These are phyloP conservation scores for Ceyx cyanopectus DNA, from an alignment of 2,113 vertebrate genomes.

Conservation along the genomic window DNA sequence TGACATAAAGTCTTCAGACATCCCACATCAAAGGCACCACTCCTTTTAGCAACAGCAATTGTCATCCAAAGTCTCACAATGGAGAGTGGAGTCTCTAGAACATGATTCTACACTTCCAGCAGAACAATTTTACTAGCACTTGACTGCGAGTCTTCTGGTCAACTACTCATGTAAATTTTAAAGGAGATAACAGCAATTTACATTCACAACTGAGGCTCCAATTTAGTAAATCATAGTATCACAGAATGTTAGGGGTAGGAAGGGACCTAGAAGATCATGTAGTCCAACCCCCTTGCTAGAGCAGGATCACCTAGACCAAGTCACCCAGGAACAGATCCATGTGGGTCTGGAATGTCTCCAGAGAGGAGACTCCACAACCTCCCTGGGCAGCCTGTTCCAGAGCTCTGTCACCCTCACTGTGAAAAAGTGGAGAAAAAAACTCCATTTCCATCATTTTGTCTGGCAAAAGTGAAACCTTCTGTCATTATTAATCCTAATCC, in stretches of 20 bases:
- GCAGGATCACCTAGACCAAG: too few relatives aligned
- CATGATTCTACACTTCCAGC: neutral
- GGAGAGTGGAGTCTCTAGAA: neutral
- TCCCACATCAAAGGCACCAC: neutral
- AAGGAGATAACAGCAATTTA: neutral
- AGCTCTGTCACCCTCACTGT: too few relatives aligned
- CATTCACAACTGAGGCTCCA: neutral
- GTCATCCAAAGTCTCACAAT: accelerated
- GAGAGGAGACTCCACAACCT: too few relatives aligned
- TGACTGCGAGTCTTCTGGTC: neutral
- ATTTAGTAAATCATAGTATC: neutral
- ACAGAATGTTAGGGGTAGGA: neutral
- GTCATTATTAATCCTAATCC: neutral
- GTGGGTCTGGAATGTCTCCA: too few relatives aligned
- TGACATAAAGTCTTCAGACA: neutral
- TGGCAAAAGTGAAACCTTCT: accelerated
- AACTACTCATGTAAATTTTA: neutral
- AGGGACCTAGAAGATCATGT: too few relatives aligned
- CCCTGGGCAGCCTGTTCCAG: too few relatives aligned
- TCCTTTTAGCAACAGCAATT: neutral
- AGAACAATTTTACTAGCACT: neutral
- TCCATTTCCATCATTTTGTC: neutral
- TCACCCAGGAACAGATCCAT: too few relatives aligned
- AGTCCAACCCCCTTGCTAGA: too few relatives aligned
- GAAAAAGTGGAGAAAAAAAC: too few relatives aligned